Conservation (phyloP, 2,113 vertebrate genomes). For the Microcebus ravelobensis region DNA sequence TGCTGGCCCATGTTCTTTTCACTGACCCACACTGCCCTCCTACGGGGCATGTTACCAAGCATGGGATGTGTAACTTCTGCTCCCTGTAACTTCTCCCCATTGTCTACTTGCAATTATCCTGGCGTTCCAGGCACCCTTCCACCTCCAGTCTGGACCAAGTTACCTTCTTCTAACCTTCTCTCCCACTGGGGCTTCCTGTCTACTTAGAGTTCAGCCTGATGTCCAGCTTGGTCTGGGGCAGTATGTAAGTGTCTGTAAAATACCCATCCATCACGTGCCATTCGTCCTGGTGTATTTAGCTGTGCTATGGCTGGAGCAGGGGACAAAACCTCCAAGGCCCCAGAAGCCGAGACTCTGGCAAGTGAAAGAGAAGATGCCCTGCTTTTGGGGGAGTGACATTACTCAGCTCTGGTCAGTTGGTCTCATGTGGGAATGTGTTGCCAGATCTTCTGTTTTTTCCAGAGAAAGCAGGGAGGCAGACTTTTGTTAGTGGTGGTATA, state of each 20-base stretch:
- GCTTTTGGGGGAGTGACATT: background rate
- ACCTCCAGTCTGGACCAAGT: background rate
- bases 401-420: background rate
- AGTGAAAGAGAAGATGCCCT: background rate
- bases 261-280: background rate
- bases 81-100: background rate
- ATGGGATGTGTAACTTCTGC: background rate
- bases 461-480: background rate
- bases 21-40: background rate
- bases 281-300: background rate
- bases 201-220: background rate
- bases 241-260: background rate
- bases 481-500: background rate
- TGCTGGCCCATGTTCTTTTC: background rate
- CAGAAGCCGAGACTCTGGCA: background rate
- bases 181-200: background rate
- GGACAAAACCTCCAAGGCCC: background rate
- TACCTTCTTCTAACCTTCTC: background rate
- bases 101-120: background rate
- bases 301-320: background rate
- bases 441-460: background rate
- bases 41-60: background rate
- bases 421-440: background rate
- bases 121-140: background rate
- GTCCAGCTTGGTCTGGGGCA: background rate